Evolutionary conservation across 2,113 vertebrate species (phyloP), one percentile per base, ranked within the genome.

Genomic region (Cynopterus brachyotis): DNA sequence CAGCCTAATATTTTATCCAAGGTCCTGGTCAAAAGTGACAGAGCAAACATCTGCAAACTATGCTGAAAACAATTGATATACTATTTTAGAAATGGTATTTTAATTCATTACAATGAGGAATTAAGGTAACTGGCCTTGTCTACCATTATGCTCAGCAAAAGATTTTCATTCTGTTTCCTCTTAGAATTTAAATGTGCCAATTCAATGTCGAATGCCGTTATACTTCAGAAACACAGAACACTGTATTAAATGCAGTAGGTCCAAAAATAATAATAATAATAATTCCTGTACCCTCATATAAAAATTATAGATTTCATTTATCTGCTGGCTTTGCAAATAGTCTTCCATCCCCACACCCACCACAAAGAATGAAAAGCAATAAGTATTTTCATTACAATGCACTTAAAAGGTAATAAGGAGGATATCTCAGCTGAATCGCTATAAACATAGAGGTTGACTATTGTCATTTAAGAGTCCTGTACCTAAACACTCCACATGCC

Each of bases 121-220:
- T 22, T 83, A 70, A 60, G 42, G 20, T 37, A 94, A 55, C 66
- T 32, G 53, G n/a, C 6, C 45, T 82, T 20, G 1, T 72, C 53
- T 72, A 75, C 60, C 28, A 53, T 45, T 47, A 79, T 59, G 5
- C 11, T 80, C 45, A 94, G 30, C 55, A 95, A 97, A 62, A 72
- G 13, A 67, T 94, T 90, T 72, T 90, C 70, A 92, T 94, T 87
- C 85, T 75, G 92, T 92, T 93, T 92, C 7, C 37, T 95, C 66
- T 89, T 70, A 76, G 76, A 95, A 73, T 67, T 87, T 72, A 96
- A 87, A 78, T 75, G 76, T 42, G 28, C 11, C 40, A 35, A 89
- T 67, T 89, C 69, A 94, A 66, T 88, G 92, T 72, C 57, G 35
- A 94, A 66, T 72, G 76, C 5, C 37, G 89, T 83, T 92, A 94